These are phyloP conservation scores for Philantomba maxwellii DNA, from an alignment of 2,113 vertebrate species.

Conservation along the genomic window DNA sequence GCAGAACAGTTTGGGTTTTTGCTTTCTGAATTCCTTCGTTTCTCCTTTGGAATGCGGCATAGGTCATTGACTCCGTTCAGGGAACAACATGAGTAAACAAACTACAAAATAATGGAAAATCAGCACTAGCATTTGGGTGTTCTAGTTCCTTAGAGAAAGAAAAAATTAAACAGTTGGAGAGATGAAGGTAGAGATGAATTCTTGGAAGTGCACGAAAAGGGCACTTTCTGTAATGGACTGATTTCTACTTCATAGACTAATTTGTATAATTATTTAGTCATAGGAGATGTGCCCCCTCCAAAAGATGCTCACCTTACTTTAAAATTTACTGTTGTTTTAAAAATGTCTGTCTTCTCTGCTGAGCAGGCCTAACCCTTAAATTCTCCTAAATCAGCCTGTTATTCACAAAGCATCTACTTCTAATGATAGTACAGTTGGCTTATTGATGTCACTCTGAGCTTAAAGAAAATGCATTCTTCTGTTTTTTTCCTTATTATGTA, in stretches of 20 bases:
- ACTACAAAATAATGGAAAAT: slow-evolving; percentile 37
- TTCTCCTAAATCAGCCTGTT: not conserved
- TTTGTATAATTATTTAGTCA: not conserved
- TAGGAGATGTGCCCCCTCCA: not conserved
- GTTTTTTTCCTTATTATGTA: not conserved
- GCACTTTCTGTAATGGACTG: not conserved
- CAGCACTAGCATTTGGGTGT: not conserved
- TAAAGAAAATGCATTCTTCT: not conserved
- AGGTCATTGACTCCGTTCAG: slow-evolving; percentile 4
- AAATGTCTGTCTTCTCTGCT: not conserved
- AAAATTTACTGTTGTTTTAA: not conserved
- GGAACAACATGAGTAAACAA: slow-evolving; percentile 32
- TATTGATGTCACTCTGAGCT: not conserved
- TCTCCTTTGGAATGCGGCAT: slow-evolving; percentile 45
- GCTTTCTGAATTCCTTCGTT: slow-evolving; percentile 57
- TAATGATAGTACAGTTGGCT: not conserved
- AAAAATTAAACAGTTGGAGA: not conserved
- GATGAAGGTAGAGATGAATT: not conserved
- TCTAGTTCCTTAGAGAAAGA: not conserved
- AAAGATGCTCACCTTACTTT: not conserved
- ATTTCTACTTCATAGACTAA: not conserved
- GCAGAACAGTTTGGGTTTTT: slow-evolving; percentile 39
- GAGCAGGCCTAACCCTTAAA: not conserved
- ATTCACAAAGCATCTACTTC: not conserved
- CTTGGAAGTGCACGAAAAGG: not conserved